Percentiles rank a stretch among this genome's conserved stretches.
These are phyloP conservation scores for Lagopus leucura DNA, from an alignment of 2,113 vertebrate species.

Conservation along the genomic window DNA sequence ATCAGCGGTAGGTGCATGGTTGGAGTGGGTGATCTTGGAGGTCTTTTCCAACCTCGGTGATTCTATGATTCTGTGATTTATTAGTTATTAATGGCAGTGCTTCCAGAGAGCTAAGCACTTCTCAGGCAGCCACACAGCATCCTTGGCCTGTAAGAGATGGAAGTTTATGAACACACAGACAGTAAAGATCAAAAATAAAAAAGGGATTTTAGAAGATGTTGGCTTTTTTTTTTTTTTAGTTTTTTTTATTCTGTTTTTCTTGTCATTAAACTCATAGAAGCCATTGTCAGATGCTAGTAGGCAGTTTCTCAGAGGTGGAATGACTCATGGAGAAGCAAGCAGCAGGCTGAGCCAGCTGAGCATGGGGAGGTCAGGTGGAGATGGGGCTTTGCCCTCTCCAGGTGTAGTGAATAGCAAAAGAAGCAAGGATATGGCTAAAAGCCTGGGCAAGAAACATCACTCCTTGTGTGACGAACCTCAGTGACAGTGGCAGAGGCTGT, in stretches of 20 bases:
- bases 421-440: not conserved
- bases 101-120: conserved; percentile 22
- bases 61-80: conserved; percentile 31
- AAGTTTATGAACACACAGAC: not conserved
- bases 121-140: not conserved
- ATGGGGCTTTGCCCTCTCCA: not conserved
- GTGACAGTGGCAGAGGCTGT: not conserved
- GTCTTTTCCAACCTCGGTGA: not conserved
- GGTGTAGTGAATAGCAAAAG: not conserved
- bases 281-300: not conserved
- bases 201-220: not conserved
- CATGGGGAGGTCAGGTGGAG: not conserved
- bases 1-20: no score
- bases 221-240: no score
- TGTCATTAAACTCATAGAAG: not conserved
- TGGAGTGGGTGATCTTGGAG: no score
- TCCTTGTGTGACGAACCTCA: not conserved
- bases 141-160: not conserved
- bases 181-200: not conserved
- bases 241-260: not conserved
- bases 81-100: conserved; percentile 23
- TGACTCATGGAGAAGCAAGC: not conserved
- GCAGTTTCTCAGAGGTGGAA: not conserved
- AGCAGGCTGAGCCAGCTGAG: not conserved
- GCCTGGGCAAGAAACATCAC: not conserved